A percentile compares a stretch with the other conserved stretches of the same genome.
Conservation (phyloP, 2,888 invertebrate genomes). For the Limnephilus lunatus region DNA sequence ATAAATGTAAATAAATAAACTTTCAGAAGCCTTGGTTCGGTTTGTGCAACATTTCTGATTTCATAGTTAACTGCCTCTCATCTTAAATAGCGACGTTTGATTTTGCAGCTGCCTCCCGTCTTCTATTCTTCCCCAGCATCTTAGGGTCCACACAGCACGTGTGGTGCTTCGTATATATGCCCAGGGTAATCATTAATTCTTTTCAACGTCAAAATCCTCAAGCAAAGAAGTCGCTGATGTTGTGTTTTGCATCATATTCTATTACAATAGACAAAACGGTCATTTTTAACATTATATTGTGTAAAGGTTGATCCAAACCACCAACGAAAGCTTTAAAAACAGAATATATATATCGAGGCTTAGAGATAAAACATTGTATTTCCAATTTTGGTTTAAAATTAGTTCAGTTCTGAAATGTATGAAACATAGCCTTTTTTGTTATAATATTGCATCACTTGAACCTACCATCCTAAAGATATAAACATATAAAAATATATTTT, state of each 20-base stretch:
- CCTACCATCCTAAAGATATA: too few species aligned
- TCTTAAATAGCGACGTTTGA: constrained; percentile 60
- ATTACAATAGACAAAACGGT: constrained; percentile 43
- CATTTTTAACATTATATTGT: background rate
- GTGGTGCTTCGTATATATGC: constrained; percentile 60
- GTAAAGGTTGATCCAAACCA: background rate
- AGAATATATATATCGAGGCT: too few species aligned
- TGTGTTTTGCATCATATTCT: constrained; percentile 61
- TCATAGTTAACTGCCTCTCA: constrained; percentile 33
- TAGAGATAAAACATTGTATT: too few species aligned
- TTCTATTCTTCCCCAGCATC: constrained; percentile 56
- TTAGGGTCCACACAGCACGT: constrained; percentile 61
- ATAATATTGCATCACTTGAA: too few species aligned
- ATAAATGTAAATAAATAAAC: background rate
- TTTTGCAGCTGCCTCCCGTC: constrained; percentile 64
- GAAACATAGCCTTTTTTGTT: too few species aligned
- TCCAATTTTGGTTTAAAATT: too few species aligned
- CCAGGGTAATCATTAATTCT: constrained; percentile 61
- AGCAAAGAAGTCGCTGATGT: constrained; percentile 57
- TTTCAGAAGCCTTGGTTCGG: background rate
- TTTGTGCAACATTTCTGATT: constrained; percentile 40
- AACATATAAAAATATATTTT: too few species aligned
- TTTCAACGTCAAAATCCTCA: constrained; percentile 48
- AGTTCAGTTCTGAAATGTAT: too few species aligned
- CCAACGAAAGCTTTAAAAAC: background rate